phyloP scores from a whole-genome alignment of 2,113 vertebrate genomes.

The Protomyctophum bolini region DNA sequence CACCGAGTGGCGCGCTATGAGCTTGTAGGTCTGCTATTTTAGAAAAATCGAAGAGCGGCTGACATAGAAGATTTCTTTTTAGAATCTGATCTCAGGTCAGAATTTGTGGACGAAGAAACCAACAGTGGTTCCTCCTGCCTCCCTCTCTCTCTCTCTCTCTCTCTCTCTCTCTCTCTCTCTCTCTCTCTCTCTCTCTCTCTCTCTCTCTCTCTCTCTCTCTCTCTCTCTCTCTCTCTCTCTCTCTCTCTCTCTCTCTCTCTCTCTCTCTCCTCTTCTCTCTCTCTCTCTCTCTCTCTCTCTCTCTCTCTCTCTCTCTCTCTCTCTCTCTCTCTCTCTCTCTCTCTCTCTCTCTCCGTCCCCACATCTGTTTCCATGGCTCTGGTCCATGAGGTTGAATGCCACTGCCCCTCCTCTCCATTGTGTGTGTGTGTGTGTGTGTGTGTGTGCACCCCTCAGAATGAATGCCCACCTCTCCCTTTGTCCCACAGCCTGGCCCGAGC shows the following conservation, averaged over 20 bases:
- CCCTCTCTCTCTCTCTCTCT: constrained; percentile 36
- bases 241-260: constrained; percentile 59
- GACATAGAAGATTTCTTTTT: too few relatives aligned
- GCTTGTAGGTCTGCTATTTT: too few relatives aligned
- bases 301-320: constrained; percentile 59
- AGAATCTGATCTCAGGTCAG: too few relatives aligned
- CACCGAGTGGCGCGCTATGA: too few relatives aligned
- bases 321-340: constrained; percentile 44
- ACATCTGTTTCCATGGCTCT: constrained; percentile 73
- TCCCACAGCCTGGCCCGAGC: constrained; percentile 40
- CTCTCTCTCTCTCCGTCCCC: constrained; percentile 43
- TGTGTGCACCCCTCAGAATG: too few relatives aligned
- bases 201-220: constrained; percentile 59
- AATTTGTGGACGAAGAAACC: too few relatives aligned
- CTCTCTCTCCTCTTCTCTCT: constrained; percentile 57
- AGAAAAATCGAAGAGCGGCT: too few relatives aligned
- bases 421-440: too few relatives aligned
- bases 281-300: constrained; percentile 56
- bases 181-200: constrained; percentile 56
- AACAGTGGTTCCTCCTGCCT: too few relatives aligned
- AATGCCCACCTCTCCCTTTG: constrained; percentile 69
- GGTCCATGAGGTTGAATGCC: constrained; percentile 67
- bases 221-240: constrained; percentile 56
- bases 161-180: constrained; percentile 59
- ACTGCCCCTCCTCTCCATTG: constrained; percentile 69